A percentile compares a stretch with the other conserved stretches of the same genome.
Evolutionary conservation across 1,140 invertebrate species (phyloP).

Genomic region (Ips typographus): DNA sequence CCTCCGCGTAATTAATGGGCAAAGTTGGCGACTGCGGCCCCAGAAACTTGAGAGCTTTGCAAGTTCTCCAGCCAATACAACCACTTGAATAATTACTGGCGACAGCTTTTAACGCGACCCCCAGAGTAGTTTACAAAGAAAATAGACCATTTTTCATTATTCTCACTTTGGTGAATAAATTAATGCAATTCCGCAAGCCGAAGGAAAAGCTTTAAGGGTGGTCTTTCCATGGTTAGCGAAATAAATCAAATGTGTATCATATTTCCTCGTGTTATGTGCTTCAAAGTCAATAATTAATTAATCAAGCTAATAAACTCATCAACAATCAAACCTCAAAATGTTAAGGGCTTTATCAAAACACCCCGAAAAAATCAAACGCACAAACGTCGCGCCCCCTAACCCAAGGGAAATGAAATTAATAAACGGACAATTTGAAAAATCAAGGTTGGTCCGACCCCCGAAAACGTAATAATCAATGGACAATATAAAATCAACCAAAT

Average conservation of each 20-base stretch:
- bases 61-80: conserved; percentile 46
- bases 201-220: not conserved
- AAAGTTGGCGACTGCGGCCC: conserved; percentile 46
- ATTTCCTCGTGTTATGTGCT: too few relatives aligned
- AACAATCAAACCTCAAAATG: too few relatives aligned
- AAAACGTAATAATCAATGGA: conserved; percentile 33
- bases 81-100: conserved; percentile 50
- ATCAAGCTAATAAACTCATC: too few relatives aligned
- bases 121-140: conserved; percentile 48
- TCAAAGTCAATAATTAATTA: too few relatives aligned
- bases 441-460: conserved; percentile 29
- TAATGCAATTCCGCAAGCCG: conserved; percentile 33
- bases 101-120: conserved; percentile 47
- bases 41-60: conserved; percentile 46
- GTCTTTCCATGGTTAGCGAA: too few relatives aligned
- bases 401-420: conserved; percentile 32
- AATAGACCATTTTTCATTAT: conserved; percentile 46
- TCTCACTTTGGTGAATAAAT: conserved; percentile 36
- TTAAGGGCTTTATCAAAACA: not conserved
- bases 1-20: conserved; percentile 45
- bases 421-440: conserved; percentile 36
- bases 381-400: conserved; percentile 5
- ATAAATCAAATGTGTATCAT: too few relatives aligned
- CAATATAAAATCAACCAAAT: conserved; percentile 36
- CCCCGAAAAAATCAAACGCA: not conserved